Conservation (phyloP, 2,888 invertebrate genomes). For the Odontocolon sp. region DNA sequence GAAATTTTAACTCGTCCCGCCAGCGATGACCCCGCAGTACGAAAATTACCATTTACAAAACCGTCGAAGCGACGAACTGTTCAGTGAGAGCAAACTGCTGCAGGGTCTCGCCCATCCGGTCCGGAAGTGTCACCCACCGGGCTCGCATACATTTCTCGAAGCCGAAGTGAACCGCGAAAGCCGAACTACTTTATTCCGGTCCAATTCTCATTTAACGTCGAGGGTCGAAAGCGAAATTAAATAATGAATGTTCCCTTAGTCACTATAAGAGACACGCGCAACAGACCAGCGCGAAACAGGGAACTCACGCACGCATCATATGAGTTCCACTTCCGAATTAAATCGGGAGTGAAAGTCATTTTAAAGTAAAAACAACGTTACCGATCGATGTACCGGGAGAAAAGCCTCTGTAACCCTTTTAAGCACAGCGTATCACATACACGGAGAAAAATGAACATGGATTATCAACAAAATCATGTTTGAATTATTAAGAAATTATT, state of each 20-base stretch:
- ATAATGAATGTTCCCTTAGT: constrained; percentile 16
- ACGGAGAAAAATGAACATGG: no score
- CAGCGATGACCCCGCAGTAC: constrained; percentile 33
- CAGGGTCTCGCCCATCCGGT: constrained; percentile 66
- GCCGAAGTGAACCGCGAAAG: constrained; percentile 58
- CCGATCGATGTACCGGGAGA: not conserved
- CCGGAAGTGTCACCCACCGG: constrained; percentile 61
- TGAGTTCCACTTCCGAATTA: constrained; percentile 23
- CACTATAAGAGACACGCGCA: not conserved
- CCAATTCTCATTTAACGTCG: constrained; percentile 63
- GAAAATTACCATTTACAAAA: constrained; percentile 63
- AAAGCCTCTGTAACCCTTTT: no score
- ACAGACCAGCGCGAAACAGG: constrained; percentile 18
- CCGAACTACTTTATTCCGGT: constrained; percentile 70
- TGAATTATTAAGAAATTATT: no score
- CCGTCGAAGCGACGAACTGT: constrained; percentile 40
- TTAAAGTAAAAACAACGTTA: not conserved
- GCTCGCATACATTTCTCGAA: constrained; percentile 55
- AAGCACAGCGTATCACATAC: no score
- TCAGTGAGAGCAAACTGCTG: not conserved
- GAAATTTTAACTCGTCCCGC: constrained; percentile 40
- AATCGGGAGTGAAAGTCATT: constrained; percentile 44
- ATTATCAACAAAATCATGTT: no score
- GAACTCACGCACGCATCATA: not conserved
- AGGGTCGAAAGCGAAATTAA: constrained; percentile 67